These are phyloP conservation scores for Alligator mississippiensis DNA, from an alignment of 2,113 vertebrate genomes.

Conservation along the genomic window DNA sequence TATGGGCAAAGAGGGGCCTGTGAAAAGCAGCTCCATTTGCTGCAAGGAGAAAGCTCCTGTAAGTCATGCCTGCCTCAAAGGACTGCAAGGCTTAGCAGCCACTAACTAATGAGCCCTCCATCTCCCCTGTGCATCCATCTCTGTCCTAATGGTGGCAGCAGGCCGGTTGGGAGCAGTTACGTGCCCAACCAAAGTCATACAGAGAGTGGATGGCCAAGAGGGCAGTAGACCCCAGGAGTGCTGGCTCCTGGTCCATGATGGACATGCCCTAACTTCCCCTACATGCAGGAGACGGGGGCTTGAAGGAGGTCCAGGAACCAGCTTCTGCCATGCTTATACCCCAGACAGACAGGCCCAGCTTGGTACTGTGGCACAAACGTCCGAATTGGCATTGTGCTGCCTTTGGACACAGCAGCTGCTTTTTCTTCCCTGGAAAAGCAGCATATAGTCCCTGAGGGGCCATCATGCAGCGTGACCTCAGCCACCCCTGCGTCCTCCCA, in stretches of 20 bases:
- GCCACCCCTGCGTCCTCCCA: too few species aligned
- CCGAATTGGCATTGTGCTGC: too few species aligned
- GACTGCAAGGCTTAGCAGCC: not conserved
- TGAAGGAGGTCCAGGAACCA: too few species aligned
- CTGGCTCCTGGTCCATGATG: not conserved
- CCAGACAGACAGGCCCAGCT: too few species aligned
- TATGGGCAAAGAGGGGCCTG: rapidly evolving
- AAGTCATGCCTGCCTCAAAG: not conserved
- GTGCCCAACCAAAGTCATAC: not conserved
- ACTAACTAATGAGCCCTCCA: not conserved
- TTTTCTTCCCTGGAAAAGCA: not conserved
- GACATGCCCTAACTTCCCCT: rapidly evolving
- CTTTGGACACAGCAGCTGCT: too few species aligned
- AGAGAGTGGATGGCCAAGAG: not conserved
- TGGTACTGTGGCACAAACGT: too few species aligned
- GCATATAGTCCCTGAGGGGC: not conserved
- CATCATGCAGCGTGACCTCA: too few species aligned
- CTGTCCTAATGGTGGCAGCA: not conserved
- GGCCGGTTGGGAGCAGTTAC: not conserved
- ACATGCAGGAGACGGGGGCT: not conserved
- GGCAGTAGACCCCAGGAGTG: not conserved
- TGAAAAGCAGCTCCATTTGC: not conserved
- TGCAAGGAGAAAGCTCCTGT: not conserved
- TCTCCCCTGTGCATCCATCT: slow-evolving; percentile 49
- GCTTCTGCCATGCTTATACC: too few species aligned